Base-by-base conservation (phyloP, 2,888 invertebrate genomes). In the Galerucella pusilla region DNA sequence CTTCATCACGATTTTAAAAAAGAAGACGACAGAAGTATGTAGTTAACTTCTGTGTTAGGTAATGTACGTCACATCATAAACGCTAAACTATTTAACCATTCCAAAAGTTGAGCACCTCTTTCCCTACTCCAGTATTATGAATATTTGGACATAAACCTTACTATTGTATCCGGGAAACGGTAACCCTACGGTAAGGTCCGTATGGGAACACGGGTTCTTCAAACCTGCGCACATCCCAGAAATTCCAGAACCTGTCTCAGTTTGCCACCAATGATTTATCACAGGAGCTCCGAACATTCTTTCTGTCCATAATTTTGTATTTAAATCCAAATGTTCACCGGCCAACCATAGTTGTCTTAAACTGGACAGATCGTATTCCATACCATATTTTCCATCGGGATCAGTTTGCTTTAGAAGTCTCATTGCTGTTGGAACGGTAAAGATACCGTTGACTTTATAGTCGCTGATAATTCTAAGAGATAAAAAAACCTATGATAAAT, bases 241-340 rank as follows among this genome's bases (percentile, higher is more conserved):
- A 73, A 98, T 94, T 0, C 97, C 93, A 76, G 96, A 96, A 0
- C 97, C 97, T 0, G 96, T 95, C 88, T 98, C 98, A 2, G 98
- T 97, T 89, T 98, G 98, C 97, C 98, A 98, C 97, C 97, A 98
- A 87, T 98, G 95, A 86, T 98, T 97, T 70, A 97, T 86, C 3
- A 96, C 90, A 0, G 95, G 94, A 10, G 93, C 93, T 73, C 92
- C 90, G 83, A 96, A 94, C 9, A 89, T 89, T 74, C 90, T 90
- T 83, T 92, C 91, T 6, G 93, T 92, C 95, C 95, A 96, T 9
- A 88, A 84, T 89, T 96, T 94, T 0, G 97, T 96, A 84, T 97
- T 97, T 80, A 94, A 92, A 85, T 98, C 98, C 85, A 97, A 96
- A 84, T 97, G 96, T 85, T 98, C 98, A 0, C 98, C 98, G 64